These are phyloP conservation scores for Aphrophora alni DNA, from an alignment of 2,888 invertebrate species.

Conservation along the genomic window DNA sequence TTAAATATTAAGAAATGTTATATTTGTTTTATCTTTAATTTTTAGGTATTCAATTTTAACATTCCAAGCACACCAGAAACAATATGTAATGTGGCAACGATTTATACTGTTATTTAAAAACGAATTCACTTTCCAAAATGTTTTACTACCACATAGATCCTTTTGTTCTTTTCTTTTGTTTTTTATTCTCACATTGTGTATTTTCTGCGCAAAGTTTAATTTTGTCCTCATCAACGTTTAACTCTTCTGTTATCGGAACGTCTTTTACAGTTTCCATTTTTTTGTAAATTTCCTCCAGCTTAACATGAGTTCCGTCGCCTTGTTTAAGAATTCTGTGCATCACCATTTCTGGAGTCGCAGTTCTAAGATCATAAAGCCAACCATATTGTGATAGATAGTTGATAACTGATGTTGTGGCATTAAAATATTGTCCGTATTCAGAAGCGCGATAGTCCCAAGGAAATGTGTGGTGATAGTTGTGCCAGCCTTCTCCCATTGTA, in stretches of 20 bases:
- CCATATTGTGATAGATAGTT: slow-evolving; percentile 67
- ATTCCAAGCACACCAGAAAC: too few relatives aligned
- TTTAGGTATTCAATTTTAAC: too few relatives aligned
- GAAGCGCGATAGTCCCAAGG: slow-evolving; percentile 63
- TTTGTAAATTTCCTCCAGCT: not conserved
- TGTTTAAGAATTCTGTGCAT: slow-evolving; percentile 55
- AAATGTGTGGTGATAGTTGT: slow-evolving; percentile 66
- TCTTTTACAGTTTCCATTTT: not conserved
- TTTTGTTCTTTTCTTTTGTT: not conserved
- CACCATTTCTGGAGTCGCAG: slow-evolving; percentile 66
- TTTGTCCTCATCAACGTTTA: not conserved
- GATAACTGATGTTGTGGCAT: slow-evolving; percentile 68
- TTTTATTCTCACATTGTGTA: not conserved
- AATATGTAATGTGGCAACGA: too few relatives aligned
- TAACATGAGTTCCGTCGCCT: slow-evolving; percentile 54
- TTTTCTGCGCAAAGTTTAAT: too few relatives aligned
- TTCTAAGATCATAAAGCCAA: slow-evolving; percentile 68
- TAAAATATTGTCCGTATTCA: slow-evolving; percentile 61
- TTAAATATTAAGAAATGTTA: too few relatives aligned
- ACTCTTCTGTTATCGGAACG: not conserved
- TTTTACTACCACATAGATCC: not conserved
- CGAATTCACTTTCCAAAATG: too few relatives aligned
- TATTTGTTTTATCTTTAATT: too few relatives aligned
- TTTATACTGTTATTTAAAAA: too few relatives aligned
- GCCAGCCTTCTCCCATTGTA: slow-evolving; percentile 62